Conservation (phyloP, 2,797 vertebrate genomes). For the Picus viridis region DNA sequence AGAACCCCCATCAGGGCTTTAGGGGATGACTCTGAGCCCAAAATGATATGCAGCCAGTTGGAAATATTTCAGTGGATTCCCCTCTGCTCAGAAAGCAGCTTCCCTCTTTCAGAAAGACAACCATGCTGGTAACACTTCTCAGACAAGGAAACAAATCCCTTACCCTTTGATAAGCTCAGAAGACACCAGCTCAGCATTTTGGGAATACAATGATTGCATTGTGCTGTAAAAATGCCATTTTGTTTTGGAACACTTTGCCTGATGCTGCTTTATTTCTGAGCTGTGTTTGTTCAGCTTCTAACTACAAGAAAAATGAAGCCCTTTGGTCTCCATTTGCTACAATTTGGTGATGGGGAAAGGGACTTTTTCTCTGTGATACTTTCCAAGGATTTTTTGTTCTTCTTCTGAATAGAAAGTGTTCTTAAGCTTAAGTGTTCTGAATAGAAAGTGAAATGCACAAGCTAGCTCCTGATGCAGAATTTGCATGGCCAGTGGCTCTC, state of each 20-base stretch:
- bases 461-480: background rate
- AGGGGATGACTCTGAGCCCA: background rate
- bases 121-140: background rate
- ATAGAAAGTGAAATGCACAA: background rate
- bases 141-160: background rate
- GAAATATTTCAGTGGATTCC: background rate
- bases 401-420: background rate
- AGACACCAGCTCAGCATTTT: background rate
- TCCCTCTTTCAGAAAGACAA: background rate
- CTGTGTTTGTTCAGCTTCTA: conserved; percentile 19
- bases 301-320: background rate
- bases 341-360: background rate
- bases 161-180: background rate
- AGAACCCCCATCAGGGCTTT: background rate
- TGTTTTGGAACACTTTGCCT: conserved; percentile 4
- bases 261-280: conserved; percentile 3
- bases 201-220: background rate
- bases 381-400: background rate
- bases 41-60: background rate
- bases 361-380: conserved; percentile 9
- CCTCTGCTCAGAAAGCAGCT: background rate
- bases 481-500: background rate
- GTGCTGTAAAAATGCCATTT: background rate
- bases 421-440: background rate
- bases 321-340: conserved; percentile 6